Percentiles rank a stretch among this genome's conserved stretches.
Evolutionary conservation across 2,888 invertebrate genomes (phyloP).

Genomic region (Julus scanicus): DNA sequence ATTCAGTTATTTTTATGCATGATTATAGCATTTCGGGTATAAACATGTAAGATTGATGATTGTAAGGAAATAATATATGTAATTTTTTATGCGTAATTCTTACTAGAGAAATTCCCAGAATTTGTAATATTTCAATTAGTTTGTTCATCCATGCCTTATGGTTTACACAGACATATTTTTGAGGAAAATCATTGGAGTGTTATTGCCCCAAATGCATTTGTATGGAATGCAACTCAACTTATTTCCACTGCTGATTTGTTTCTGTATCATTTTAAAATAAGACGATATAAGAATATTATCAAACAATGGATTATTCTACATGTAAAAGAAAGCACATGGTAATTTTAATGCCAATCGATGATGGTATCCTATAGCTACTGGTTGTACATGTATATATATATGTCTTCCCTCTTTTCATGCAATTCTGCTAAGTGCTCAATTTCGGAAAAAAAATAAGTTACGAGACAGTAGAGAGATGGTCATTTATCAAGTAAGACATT

Average conservation of each 20-base stretch:
- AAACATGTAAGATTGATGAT: not conserved
- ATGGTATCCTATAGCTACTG: not conserved
- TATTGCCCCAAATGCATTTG: not conserved
- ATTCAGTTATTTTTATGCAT: not conserved
- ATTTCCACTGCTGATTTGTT: not conserved
- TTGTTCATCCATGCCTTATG: not conserved
- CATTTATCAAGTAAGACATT: conserved; percentile 12
- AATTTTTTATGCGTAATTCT: not conserved
- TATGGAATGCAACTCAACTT: not conserved
- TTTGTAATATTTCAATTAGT: not conserved
- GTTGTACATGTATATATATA: not conserved
- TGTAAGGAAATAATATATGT: not conserved
- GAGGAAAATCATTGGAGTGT: not conserved
- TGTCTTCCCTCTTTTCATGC: not conserved
- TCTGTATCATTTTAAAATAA: not conserved
- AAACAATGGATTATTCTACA: not conserved
- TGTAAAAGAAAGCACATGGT: no score
- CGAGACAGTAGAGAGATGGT: conserved; percentile 23
- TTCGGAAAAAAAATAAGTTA: not conserved
- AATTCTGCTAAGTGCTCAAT: conserved; percentile 21
- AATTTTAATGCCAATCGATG: not conserved
- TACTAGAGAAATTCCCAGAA: not conserved
- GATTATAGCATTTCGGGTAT: not conserved
- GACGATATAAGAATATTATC: not conserved
- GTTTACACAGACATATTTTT: not conserved